These are phyloP conservation scores for Zoanthus solanderi DNA, from an alignment of 92 coral and sea anemone genomes.

Conservation along the genomic window DNA sequence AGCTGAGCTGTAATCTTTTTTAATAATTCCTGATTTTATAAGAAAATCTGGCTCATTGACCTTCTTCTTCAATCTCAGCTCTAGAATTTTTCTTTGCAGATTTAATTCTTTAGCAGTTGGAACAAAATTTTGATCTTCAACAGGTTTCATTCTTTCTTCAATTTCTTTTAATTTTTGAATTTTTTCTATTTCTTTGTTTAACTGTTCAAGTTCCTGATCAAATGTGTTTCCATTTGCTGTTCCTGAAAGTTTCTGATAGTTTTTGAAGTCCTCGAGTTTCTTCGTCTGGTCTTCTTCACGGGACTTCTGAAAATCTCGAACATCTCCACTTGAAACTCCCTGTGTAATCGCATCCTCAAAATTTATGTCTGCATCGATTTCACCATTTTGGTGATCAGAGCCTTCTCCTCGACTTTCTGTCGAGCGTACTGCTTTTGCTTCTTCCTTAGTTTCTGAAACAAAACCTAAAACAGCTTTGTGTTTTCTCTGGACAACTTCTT, in stretches of 20 bases:
- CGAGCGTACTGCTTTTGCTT: neutral
- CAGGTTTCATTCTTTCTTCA: constrained; percentile 42
- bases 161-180: constrained; percentile 27
- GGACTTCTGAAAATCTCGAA: constrained; percentile 31
- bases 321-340: constrained; percentile 9
- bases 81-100: constrained; percentile 12
- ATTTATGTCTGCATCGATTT: neutral
- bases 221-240: neutral
- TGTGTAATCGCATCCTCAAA: constrained; percentile 37
- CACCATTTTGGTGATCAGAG: neutral
- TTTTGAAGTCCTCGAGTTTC: neutral
- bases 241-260: neutral
- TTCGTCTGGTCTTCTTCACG: constrained; percentile 31
- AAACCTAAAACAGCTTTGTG: neutral
- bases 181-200: constrained; percentile 1
- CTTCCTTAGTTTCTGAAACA: constrained; percentile 8
- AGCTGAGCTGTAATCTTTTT: neutral
- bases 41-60: neutral
- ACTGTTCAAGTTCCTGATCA: neutral
- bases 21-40: neutral
- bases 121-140: constrained; percentile 16
- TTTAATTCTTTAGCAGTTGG: neutral
- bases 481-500: neutral
- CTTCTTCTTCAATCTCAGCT: neutral
- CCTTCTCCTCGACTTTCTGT: neutral